Base-by-base conservation (phyloP, 2,797 vertebrate genomes). In the Crax fasciolata region DNA sequence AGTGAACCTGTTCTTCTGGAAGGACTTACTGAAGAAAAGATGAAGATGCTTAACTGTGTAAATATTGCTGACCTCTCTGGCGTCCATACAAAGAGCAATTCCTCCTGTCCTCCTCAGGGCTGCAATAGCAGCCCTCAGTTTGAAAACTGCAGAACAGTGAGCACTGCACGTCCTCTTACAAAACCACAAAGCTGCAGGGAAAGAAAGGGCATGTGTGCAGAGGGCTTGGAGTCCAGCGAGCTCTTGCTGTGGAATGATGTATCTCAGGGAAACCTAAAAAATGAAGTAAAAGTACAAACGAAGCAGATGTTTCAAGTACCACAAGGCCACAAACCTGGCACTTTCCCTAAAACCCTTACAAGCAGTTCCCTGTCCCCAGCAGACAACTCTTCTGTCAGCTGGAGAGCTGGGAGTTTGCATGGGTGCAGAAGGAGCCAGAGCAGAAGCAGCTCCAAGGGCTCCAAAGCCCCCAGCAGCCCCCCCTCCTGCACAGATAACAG, bases 351-450 rank as follows among this genome's bases (percentile, higher is more conserved):
- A 68, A 97, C 97, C 14, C 98, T 99, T 13, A 95, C 97, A 4
- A 98, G 98, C 30, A 98, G 98, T 61, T 96, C 94, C 44, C 75
- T 98, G 20, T 92, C 92, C 23, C 94, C 97, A 44, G 90, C 91
- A 14, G 98, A 98, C 90, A 94, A 73, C 95, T 97, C 97, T 49
- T 98, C 98, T 0, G 95, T 99, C 86, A 99, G 98, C 97, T 99
- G 99, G 99, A 98, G 98, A 93, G 99, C 98, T 1, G 99, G 98
- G 61, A 99, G 98, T 76, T 99, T 99, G 94, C 99, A 99, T 8
- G 98, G 98, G 17, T 98, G 96, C 94, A 96, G 97, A 55, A 94
- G 97, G 11, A 97, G 96, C 48, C 57, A 14, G 54, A 94, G 97
- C 55, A 95, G 74, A 24, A 79, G 95, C 65, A 9, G 32, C 28